Evolutionary conservation across 2,888 invertebrate species (phyloP).

Genomic region (Phlogophora meticulosa): DNA sequence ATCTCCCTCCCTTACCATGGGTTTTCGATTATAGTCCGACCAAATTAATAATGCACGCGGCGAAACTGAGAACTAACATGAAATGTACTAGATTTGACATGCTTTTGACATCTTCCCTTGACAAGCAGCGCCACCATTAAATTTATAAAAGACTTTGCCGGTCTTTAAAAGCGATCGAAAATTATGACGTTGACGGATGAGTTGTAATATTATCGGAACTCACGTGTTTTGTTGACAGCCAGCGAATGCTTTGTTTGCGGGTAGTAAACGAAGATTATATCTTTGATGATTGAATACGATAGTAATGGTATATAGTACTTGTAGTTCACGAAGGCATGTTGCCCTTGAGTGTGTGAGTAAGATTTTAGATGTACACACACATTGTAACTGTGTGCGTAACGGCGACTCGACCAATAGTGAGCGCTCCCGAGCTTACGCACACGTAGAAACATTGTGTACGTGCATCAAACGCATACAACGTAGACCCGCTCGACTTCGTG

Average conservation of each 20-base stretch:
- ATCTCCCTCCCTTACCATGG: slow-evolving; percentile 63
- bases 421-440: too few relatives aligned
- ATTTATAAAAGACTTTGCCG: slow-evolving; percentile 13
- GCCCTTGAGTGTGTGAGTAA: too few relatives aligned
- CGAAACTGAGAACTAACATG: slow-evolving; percentile 1
- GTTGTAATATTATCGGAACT: slow-evolving; percentile 44
- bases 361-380: too few relatives aligned
- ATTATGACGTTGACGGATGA: slow-evolving; percentile 52
- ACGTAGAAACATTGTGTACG: too few relatives aligned
- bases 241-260: slow-evolving; percentile 45
- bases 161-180: slow-evolving; percentile 45
- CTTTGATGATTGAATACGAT: slow-evolving; percentile 34
- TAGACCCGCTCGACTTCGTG: too few relatives aligned
- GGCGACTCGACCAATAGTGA: too few relatives aligned
- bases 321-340: too few relatives aligned
- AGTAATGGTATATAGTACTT: too few relatives aligned
- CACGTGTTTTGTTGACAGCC: slow-evolving; percentile 43
- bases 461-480: too few relatives aligned
- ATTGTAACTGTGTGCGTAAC: too few relatives aligned
- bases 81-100: slow-evolving; percentile 20
- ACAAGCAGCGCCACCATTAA: slow-evolving; percentile 17
- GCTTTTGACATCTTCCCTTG: not conserved
- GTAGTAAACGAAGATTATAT: slow-evolving; percentile 44
- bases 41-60: slow-evolving; percentile 23
- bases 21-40: slow-evolving; percentile 35